phyloP scores from a whole-genome alignment of 2,888 invertebrate species.

The Andrena haemorrhoa region DNA sequence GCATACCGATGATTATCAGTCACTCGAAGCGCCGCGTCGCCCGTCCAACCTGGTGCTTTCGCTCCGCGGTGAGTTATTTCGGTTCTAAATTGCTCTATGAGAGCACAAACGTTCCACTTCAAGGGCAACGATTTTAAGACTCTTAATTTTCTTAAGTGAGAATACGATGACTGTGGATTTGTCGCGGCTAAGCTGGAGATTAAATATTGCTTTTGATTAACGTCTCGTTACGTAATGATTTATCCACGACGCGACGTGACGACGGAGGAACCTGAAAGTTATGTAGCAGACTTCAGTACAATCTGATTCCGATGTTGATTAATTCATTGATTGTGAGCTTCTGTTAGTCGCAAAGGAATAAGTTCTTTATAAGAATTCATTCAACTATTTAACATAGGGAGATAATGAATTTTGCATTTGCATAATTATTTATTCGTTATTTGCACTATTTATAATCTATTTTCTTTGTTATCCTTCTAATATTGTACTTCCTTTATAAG shows the following conservation, averaged over 20 bases:
- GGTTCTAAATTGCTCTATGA: constrained; percentile 34
- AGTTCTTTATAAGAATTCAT: too few relatives aligned
- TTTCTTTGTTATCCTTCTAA: too few relatives aligned
- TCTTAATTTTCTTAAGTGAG: constrained; percentile 40
- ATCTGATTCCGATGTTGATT: neutral
- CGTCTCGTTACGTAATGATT: constrained; percentile 40
- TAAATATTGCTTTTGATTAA: constrained; percentile 38
- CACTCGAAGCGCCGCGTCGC: neutral
- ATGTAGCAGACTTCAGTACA: constrained; percentile 1
- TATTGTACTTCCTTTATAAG: too few relatives aligned
- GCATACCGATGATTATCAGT: constrained; percentile 32
- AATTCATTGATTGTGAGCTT: too few relatives aligned
- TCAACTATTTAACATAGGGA: too few relatives aligned
- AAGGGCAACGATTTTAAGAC: constrained; percentile 38
- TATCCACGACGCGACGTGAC: neutral
- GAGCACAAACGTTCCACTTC: constrained; percentile 25
- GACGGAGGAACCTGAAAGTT: constrained; percentile 15
- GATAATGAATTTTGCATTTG: too few relatives aligned
- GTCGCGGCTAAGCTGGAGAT: constrained; percentile 6
- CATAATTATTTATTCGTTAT: too few relatives aligned
- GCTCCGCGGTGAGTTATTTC: constrained; percentile 35
- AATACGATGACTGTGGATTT: constrained; percentile 31
- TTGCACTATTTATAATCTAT: too few relatives aligned
- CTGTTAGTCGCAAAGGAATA: too few relatives aligned
- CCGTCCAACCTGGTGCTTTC: constrained; percentile 21